Base-by-base conservation (phyloP, 2,888 invertebrate species). In the Acleris holmiana region DNA sequence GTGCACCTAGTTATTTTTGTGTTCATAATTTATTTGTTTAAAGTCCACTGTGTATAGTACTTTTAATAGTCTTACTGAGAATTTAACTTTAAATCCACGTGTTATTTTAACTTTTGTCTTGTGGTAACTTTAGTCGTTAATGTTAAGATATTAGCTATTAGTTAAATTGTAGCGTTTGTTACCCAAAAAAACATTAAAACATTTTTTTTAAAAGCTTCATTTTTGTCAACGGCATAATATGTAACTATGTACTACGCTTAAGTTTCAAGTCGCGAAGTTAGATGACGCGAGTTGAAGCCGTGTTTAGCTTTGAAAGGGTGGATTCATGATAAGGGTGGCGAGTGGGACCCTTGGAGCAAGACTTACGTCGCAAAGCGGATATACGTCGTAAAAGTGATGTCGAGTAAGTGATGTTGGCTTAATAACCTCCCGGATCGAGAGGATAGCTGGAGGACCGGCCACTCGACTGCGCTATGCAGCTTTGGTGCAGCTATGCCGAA, bases 311-410 rank as follows among this genome's bases (percentile, higher is more conserved):
- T 71, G 72, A 77, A 75, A 72, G 73, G 74, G 74, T 74, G 76
- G 69, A 70, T 74, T 76, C 75, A 73, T 73, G 76, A 80, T 78
- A 76, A 76, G 76, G 73, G 75, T 73, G 69, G 69, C 69, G 73
- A 71, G 74, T 73, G 73, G 73, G 75, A 75, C 75, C 69, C 73
- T 74, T 72, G 71, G 69, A 76, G 77, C 73, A 62, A 68, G 73
- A 75, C 76, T 80, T 76, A 72, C 77, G 71, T 73, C 68, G 74
- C 73, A 76, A 79, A 80, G 79, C 78, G 81, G 79, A 81, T 76
- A 80, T 76, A 79, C 69, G 77, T 78, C 82, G 78, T 82, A 82
- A 84, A 83, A 78, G 84, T 76, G 79, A 79, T 78, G 80, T 75
- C 72, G 73, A 75, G 78, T 75, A 74, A 79, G 76, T 77, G 79